Evolutionary conservation across 2,113 vertebrate genomes (phyloP), one percentile per base, ranked within the genome.

Genomic region (Poeciliopsis retropinna): DNA sequence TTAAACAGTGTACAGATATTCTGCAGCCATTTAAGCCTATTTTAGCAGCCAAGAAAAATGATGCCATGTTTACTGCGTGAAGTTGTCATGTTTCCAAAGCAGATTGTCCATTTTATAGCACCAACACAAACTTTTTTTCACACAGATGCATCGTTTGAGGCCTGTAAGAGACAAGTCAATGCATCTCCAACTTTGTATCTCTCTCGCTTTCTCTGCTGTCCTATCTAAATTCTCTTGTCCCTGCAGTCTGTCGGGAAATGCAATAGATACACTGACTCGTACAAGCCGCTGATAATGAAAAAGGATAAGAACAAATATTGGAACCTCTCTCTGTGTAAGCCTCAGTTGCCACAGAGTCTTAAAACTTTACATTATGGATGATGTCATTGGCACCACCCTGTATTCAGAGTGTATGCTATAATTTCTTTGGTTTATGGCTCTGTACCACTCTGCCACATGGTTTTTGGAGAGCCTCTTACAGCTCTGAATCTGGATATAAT

Each of bases 181-280:
- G 72, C 80, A 84, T 85, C 86, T 91, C 82, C 64, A 69, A 67
- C 74, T 60, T 7, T 34, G 70, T 76, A 79, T 80, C 75, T 85
- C 77, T 85, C 25, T 44, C 17, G 31, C 77, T 81, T 73, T 77
- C 61, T 17, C 60, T 5, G 47, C 63, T 64, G 28, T 27, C 31
- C 57, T 81, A 83, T 87, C 87, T 88, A 82, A 87, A 83, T 86
- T 81, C 76, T 82, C 67, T 64, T n/a, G n/a, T 67, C 51, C 73
- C 60, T 64, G 29, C 63, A 78, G 64, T 80, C 61, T 87, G 73
- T 80, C 73, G 25, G 41, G 62, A 72, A 78, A 68, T 11, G 86
- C 74, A 91, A 82, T 51, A 73, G 76, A 85, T 79, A 76, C 4
- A 63, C 84, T 83, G 80, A 84, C 75, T 73, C 19, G 57, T 27